These are phyloP conservation scores for Gallinago undulata DNA, from an alignment of 2,113 vertebrate genomes.

Conservation along the genomic window DNA sequence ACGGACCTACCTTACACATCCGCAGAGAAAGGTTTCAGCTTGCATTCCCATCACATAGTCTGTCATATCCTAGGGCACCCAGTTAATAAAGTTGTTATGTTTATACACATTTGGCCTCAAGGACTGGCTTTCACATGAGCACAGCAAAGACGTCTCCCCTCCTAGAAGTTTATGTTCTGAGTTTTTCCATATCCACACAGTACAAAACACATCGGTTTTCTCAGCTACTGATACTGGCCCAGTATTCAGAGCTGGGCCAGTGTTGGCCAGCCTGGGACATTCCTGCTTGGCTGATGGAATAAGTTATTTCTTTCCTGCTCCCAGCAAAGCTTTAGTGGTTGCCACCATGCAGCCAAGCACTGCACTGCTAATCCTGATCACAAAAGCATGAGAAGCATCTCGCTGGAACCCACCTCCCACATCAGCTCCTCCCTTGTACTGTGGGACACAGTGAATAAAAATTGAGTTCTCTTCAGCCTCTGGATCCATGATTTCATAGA, in stretches of 20 bases:
- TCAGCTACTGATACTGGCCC: background rate
- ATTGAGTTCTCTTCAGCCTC: background rate
- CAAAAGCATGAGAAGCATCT: background rate
- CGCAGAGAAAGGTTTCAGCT: background rate
- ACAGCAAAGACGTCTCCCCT: background rate
- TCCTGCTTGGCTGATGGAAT: background rate
- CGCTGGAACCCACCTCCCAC: background rate
- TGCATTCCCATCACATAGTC: background rate
- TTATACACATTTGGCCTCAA: background rate
- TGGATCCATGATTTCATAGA: background rate
- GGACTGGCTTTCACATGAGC: background rate
- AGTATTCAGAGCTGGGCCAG: background rate
- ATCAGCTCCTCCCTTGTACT: background rate
- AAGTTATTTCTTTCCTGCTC: background rate
- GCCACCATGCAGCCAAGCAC: background rate
- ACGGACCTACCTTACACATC: background rate
- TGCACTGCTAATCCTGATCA: background rate
- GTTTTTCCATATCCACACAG: background rate
- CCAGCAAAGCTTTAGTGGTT: background rate
- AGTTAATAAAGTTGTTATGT: background rate
- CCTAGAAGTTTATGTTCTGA: background rate
- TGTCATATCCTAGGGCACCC: background rate
- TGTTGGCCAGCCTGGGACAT: background rate
- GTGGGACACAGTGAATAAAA: accelerated
- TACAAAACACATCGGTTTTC: background rate